Percentiles rank a stretch among this genome's conserved stretches.
These are phyloP conservation scores for Melitaea cinxia DNA, from an alignment of 1,140 invertebrate genomes.

Conservation along the genomic window DNA sequence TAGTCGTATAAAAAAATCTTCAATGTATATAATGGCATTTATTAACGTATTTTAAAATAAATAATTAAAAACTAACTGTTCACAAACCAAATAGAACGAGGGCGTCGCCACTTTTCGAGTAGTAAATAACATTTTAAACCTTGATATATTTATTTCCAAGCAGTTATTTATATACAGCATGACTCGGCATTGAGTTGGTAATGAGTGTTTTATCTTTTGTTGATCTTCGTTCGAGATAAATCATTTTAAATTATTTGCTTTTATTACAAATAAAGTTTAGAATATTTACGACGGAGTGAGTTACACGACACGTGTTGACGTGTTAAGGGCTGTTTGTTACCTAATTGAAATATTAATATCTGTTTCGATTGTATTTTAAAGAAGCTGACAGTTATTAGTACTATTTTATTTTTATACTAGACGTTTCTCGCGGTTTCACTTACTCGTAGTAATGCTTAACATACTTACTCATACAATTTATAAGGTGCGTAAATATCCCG, in stretches of 20 bases:
- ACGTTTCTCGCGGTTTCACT: too few species aligned
- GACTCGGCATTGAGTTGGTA: neutral
- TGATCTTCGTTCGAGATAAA: neutral
- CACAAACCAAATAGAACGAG: too few species aligned
- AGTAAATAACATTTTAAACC: neutral
- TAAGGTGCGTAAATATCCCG: too few species aligned
- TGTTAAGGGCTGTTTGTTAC: neutral
- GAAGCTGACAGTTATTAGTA: neutral
- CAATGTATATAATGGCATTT: too few species aligned
- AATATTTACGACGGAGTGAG: neutral
- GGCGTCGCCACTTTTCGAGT: too few species aligned
- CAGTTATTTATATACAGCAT: neutral
- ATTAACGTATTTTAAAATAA: too few species aligned
- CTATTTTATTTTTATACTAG: too few species aligned
- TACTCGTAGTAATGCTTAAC: too few species aligned
- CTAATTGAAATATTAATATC: neutral
- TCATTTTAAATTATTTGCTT: neutral
- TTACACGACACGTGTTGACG: neutral
- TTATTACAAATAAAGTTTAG: neutral
- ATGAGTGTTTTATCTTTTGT: constrained; percentile 4
- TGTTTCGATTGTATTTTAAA: neutral
- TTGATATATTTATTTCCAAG: neutral
- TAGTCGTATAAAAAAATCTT: too few species aligned
- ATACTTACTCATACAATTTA: too few species aligned
- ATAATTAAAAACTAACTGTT: too few species aligned